Evolutionary conservation across 2,888 invertebrate genomes (phyloP), one percentile per base, ranked within the genome.

Genomic region (Beris morrisii): DNA sequence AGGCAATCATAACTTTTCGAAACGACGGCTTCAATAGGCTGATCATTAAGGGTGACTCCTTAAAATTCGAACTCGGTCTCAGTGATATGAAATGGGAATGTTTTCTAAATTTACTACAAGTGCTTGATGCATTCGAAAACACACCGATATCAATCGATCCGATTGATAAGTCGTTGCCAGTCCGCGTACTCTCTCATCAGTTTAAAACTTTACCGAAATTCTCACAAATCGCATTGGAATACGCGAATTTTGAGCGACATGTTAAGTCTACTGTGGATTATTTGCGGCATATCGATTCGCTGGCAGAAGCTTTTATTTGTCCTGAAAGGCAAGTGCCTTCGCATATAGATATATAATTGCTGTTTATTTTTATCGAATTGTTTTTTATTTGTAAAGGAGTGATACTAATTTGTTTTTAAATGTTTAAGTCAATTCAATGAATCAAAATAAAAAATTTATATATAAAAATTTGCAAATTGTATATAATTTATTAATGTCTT

Each of bases 171-270:
- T 67, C 67, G 1, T 31, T 67, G 12, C 67, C 67, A 4, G 15
- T 55, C 28, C 31, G 45, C 56, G 48, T 67, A 11, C 30, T 67
- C 11, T 63, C 63, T 48, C 52, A 67, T 67, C 63, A 63, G 12
- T 63, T 67, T 43, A 67, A 67, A 44, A 67, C 67, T n/a, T 44
- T 67, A 44, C 67, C 67, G 11, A 67, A 63, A 56, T 63, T 63
- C 15, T 22, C 56, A 5, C 67, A 67, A 52, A 50, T 54, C 2
- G 43, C 50, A 11, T 15, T 61, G 7, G 46, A 57, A 15, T 52
- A 11, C 38, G 28, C 30, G 22, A 48, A 50, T 15, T 11, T 45
- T 13, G 44, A 50, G 13, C 44, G 13, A 4, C 46, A 44, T 4
- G 32, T 65, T 28, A 2, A 7, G 28, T 6, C 50, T 5, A 58